Evolutionary conservation across 2,888 invertebrate genomes (phyloP).

Genomic region (Crossocerus cetratus): DNA sequence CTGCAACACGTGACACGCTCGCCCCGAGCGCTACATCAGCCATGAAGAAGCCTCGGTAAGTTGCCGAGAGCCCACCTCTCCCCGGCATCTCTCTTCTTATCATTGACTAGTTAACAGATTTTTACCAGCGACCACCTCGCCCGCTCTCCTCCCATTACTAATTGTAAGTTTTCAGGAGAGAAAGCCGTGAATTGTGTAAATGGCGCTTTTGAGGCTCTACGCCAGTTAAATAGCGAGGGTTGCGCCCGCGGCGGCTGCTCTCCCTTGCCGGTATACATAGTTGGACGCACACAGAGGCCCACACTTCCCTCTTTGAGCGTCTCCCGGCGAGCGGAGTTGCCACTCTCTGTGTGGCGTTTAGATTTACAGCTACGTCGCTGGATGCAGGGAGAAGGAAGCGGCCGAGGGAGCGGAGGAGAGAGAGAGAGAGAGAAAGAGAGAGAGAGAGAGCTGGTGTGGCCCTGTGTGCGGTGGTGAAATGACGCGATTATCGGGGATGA

Average conservation of each 20-base stretch:
- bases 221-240: slow-evolving; percentile 28
- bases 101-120: too few relatives aligned
- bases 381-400: slow-evolving; percentile 31
- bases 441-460: neutral
- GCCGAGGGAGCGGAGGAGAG: too few relatives aligned
- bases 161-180: slow-evolving; percentile 6
- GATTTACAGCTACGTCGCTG: slow-evolving; percentile 41
- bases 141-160: too few relatives aligned
- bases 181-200: neutral
- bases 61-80: slow-evolving; percentile 26
- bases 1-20: slow-evolving; percentile 68
- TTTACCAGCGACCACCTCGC: too few relatives aligned
- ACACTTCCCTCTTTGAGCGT: too few relatives aligned
- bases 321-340: slow-evolving; percentile 15
- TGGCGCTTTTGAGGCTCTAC: slow-evolving; percentile 7
- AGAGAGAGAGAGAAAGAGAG: too few relatives aligned
- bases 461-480: slow-evolving; percentile 38
- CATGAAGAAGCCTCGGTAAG: slow-evolving; percentile 73
- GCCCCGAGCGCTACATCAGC: slow-evolving; percentile 60
- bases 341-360: slow-evolving; percentile 30
- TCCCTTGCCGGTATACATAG: too few relatives aligned
- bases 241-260: neutral
- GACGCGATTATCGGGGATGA: slow-evolving; percentile 58
- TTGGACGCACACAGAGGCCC: too few relatives aligned
- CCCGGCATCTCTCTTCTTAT: neutral